A percentile compares a stretch with the other conserved stretches of the same genome.
Evolutionary conservation across 2,113 vertebrate genomes (phyloP).

Genomic region (Oplegnathus fasciatus): DNA sequence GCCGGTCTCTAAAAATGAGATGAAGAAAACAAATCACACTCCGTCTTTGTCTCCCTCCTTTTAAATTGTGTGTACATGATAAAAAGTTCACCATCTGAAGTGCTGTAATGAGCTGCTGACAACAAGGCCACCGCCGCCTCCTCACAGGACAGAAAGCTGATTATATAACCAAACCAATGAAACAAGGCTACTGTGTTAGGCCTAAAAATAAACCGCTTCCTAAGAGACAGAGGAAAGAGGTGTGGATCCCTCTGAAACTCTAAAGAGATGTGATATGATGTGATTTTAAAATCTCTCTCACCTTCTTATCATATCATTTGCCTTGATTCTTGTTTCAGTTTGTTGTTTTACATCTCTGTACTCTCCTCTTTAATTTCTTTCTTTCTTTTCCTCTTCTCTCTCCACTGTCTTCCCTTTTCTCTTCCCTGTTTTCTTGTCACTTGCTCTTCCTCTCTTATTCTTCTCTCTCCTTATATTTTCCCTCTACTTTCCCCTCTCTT

Average conservation of each 20-base stretch:
- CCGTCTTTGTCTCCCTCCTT: background rate
- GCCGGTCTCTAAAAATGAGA: background rate
- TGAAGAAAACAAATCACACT: background rate
- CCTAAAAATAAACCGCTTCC: background rate
- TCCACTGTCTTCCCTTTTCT: too few species aligned
- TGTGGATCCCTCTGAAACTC: background rate
- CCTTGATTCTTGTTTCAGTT: too few species aligned
- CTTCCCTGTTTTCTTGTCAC: too few species aligned
- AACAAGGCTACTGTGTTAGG: constrained; percentile 24
- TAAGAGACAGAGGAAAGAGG: background rate
- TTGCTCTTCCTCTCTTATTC: too few species aligned
- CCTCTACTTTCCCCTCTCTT: rapidly evolving
- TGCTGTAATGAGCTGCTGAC: constrained; percentile 47
- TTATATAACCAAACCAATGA: constrained; percentile 41
- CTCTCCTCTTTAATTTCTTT: too few species aligned
- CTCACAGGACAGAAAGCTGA: constrained; percentile 14
- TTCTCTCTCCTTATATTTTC: too few species aligned
- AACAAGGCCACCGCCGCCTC: constrained; percentile 16
- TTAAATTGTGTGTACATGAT: background rate
- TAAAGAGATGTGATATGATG: background rate
- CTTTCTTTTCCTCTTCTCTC: too few species aligned
- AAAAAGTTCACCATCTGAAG: constrained; percentile 38
- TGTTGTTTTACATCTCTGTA: too few species aligned
- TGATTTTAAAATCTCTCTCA: background rate
- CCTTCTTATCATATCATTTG: too few species aligned